phyloP scores from a whole-genome alignment of 2,797 vertebrate genomes.

The Fundulus diaphanus region DNA sequence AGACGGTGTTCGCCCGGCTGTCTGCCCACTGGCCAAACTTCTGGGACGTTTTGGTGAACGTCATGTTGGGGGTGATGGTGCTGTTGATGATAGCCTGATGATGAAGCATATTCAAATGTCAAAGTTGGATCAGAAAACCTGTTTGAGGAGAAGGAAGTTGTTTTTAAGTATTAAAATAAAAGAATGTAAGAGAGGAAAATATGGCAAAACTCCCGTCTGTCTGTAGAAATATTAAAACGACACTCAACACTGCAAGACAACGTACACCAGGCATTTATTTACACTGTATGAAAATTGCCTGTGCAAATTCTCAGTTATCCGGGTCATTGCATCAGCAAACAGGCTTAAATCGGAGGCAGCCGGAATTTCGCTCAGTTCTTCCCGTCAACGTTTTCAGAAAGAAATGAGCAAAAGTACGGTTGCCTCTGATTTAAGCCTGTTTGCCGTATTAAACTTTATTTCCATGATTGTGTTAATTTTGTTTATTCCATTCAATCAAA shows the following conservation, averaged over 20 bases:
- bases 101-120: neutral
- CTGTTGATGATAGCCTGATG: conserved; percentile 97
- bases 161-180: neutral
- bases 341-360: too few relatives aligned
- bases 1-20: conserved; percentile 95
- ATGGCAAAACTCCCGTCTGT: neutral
- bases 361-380: too few relatives aligned
- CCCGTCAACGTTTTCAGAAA: too few relatives aligned
- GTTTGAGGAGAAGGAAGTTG: neutral
- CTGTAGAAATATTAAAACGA: neutral
- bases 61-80: conserved; percentile 98
- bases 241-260: too few relatives aligned
- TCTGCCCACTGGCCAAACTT: conserved; percentile 98
- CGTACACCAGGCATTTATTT: neutral
- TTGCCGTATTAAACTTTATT: too few relatives aligned
- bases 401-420: too few relatives aligned
- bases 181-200: neutral
- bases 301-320: too few relatives aligned
- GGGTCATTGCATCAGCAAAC: too few relatives aligned
- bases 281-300: neutral
- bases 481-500: too few relatives aligned
- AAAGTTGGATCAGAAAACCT: neutral
- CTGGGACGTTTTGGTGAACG: conserved; percentile 97
- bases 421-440: too few relatives aligned
- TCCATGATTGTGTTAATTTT: neutral